Evolutionary conservation across 2,113 vertebrate species (phyloP).

Genomic region (Apus apus): DNA sequence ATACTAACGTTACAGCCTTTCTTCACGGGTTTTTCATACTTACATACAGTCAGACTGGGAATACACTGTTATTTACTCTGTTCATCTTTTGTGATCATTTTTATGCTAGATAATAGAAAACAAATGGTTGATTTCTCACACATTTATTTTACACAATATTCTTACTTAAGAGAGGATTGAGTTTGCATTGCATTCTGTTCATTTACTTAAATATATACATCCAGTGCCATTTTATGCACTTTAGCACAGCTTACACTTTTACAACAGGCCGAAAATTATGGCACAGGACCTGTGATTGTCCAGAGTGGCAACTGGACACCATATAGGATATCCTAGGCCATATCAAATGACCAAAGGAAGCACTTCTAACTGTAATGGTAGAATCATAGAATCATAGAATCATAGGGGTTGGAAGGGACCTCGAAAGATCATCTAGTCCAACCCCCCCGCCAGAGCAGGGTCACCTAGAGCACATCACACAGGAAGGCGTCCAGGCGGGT

Average conservation of each 20-base stretch:
- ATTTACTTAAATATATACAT: not conserved
- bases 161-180: not conserved
- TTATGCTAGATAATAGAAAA: not conserved
- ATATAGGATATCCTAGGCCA: not conserved
- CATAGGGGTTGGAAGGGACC: too few relatives aligned
- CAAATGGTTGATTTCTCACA: not conserved
- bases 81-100: not conserved
- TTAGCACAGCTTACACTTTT: not conserved
- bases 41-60: not conserved
- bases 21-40: not conserved
- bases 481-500: too few relatives aligned
- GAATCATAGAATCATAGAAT: too few relatives aligned
- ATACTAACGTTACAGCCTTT: too few relatives aligned
- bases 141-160: not conserved
- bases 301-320: not conserved
- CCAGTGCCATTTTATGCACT: not conserved
- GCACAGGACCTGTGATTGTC: not conserved
- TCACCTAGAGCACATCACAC: too few relatives aligned
- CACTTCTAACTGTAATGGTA: not conserved
- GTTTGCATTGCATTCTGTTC: not conserved
- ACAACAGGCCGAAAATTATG: not conserved
- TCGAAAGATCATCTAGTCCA: too few relatives aligned
- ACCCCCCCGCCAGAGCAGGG: too few relatives aligned
- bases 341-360: not conserved
- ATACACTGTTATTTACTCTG: not conserved